Evolutionary conservation across 2,113 vertebrate genomes (phyloP).

Genomic region (Passer domesticus): DNA sequence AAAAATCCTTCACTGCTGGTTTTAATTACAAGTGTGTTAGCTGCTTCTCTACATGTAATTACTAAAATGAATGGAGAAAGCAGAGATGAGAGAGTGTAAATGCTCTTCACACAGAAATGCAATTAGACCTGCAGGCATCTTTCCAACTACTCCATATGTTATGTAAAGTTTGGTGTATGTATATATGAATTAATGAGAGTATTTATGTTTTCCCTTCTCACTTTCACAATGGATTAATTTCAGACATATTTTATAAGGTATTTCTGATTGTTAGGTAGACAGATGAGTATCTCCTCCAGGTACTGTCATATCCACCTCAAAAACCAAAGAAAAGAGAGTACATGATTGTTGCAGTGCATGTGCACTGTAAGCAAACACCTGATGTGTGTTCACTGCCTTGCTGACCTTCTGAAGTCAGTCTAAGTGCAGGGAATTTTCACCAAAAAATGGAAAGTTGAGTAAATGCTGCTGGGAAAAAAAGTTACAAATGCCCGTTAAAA

Average conservation of each 20-base stretch:
- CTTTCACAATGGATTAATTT: constrained; percentile 65
- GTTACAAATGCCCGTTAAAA: neutral
- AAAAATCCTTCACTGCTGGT: constrained; percentile 74
- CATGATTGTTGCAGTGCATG: neutral
- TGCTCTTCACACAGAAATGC: constrained; percentile 66
- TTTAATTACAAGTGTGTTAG: constrained; percentile 69
- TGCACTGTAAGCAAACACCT: neutral
- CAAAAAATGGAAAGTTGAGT: neutral
- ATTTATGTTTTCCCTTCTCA: constrained; percentile 66
- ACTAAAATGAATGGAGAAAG: constrained; percentile 72
- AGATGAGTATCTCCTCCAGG: neutral
- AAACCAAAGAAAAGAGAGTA: neutral
- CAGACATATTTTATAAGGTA: constrained; percentile 34
- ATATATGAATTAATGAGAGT: constrained; percentile 52
- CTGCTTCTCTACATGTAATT: constrained; percentile 71
- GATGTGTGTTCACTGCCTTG: neutral
- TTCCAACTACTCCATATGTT: constrained; percentile 69
- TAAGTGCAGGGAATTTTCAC: neutral
- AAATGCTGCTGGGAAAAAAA: neutral
- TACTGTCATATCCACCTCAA: neutral
- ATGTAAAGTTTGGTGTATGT: constrained; percentile 73
- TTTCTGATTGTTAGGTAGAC: constrained; percentile 12
- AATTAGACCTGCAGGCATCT: constrained; percentile 70
- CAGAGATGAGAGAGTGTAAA: constrained; percentile 64
- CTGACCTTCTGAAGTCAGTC: neutral